Evolutionary conservation across 2,888 invertebrate genomes (phyloP).

Genomic region (Trypoxylon attenuatum): DNA sequence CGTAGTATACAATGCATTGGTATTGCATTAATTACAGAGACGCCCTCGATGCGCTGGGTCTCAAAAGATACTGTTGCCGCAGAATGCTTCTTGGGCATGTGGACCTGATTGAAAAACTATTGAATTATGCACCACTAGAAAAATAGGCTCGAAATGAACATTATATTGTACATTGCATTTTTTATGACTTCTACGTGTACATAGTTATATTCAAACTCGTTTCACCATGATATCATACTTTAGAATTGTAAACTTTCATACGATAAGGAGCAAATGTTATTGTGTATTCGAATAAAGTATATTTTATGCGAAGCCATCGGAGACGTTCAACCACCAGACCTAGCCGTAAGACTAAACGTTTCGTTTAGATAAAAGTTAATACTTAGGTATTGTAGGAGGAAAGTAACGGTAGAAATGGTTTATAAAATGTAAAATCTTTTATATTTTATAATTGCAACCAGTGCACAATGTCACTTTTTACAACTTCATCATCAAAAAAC

Average conservation of each 20-base stretch:
- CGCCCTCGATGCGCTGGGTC: slow-evolving; percentile 95
- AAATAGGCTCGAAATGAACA: slow-evolving; percentile 79
- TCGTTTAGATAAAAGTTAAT: too few species aligned
- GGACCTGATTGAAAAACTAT: slow-evolving; percentile 99
- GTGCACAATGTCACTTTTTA: slow-evolving; percentile 14
- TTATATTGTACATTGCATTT: not conserved
- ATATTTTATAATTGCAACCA: slow-evolving; percentile 36
- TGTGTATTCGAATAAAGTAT: slow-evolving; percentile 1
- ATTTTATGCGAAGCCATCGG: not conserved
- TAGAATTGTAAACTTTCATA: too few species aligned
- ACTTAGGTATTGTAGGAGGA: not conserved
- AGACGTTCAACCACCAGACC: not conserved
- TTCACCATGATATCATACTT: not conserved
- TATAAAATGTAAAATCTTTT: slow-evolving; percentile 41
- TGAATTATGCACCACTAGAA: slow-evolving; percentile 98
- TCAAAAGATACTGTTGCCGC: slow-evolving; percentile 97
- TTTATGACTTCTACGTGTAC: not conserved
- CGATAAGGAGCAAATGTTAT: too few species aligned
- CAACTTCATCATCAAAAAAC: slow-evolving; percentile 25
- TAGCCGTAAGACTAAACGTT: too few species aligned
- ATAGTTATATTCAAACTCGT: not conserved
- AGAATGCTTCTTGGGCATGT: slow-evolving; percentile 99
- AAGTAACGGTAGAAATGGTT: not conserved
- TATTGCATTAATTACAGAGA: slow-evolving; percentile 85
- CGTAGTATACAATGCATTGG: too few species aligned